A percentile compares a stretch with the other conserved stretches of the same genome.
phyloP scores from a whole-genome alignment of 1,140 invertebrate genomes.

The Steinernema feltiae region DNA sequence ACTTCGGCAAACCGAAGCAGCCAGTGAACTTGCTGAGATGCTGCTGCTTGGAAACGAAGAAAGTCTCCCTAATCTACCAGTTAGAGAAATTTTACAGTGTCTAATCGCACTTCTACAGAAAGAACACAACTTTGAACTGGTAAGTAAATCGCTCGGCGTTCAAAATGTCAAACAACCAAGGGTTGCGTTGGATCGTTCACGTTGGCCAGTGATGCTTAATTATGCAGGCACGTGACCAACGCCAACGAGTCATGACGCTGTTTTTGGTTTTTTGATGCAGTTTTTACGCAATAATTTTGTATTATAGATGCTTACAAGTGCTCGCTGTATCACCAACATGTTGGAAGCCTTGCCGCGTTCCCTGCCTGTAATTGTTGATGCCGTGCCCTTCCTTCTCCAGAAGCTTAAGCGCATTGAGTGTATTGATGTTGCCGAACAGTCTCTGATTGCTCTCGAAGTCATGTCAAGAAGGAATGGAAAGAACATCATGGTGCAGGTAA shows the following conservation, averaged over 20 bases:
- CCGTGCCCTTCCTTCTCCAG: constrained; percentile 73
- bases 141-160: constrained; percentile 56
- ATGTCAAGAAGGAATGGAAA: constrained; percentile 55
- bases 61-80: constrained; percentile 90
- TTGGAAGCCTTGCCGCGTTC: constrained; percentile 94
- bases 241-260: too few relatives aligned
- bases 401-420: constrained; percentile 58
- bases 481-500: constrained; percentile 36
- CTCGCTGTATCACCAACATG: constrained; percentile 95
- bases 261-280: too few relatives aligned
- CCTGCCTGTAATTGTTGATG: constrained; percentile 88
- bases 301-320: constrained; percentile 98
- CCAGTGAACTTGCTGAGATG: constrained; percentile 94
- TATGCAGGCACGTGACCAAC: too few relatives aligned
- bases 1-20: constrained; percentile 88
- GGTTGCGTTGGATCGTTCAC: too few relatives aligned
- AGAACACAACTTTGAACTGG: constrained; percentile 93
- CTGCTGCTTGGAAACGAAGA: constrained; percentile 99
- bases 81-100: constrained; percentile 92
- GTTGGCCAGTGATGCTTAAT: too few relatives aligned
- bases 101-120: constrained; percentile 63
- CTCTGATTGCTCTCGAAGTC: constrained; percentile 51
- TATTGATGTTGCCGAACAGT: constrained; percentile 53
- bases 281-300: constrained; percentile 41
- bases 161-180: too few relatives aligned